Conservation (phyloP, 2,888 invertebrate genomes). For the Pseudeuparius sepicola region DNA sequence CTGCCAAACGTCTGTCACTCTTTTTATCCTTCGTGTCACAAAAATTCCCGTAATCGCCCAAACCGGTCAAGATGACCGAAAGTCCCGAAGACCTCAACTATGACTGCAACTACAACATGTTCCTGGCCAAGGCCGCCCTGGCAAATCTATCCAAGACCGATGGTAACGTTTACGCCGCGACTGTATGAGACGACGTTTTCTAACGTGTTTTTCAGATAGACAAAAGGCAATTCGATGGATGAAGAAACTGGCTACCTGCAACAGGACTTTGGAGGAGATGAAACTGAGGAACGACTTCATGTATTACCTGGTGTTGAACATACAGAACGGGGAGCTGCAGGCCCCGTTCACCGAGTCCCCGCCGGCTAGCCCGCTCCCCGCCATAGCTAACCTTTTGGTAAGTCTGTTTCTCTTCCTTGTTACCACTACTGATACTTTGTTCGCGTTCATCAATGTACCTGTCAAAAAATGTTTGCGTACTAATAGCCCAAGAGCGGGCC, state of each 20-base stretch:
- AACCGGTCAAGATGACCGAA: conserved; percentile 35
- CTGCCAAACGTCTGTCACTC: no score
- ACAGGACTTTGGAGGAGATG: conserved; percentile 42
- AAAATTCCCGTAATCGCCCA: no score
- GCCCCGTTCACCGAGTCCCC: conserved; percentile 43
- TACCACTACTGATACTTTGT: no score
- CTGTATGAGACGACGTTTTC: background rate
- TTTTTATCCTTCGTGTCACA: no score
- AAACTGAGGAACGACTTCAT: conserved; percentile 45
- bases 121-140: conserved; percentile 40
- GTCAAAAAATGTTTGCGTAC: no score
- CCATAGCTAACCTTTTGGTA: conserved; percentile 40
- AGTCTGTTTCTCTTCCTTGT: conserved; percentile 15
- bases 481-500: no score
- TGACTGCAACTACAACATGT: conserved; percentile 45
- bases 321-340: conserved; percentile 40
- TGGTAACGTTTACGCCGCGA: conserved; percentile 19
- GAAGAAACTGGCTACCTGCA: conserved; percentile 40
- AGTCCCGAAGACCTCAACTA: conserved; percentile 41
- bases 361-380: conserved; percentile 39
- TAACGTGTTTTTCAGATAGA: conserved; percentile 35
- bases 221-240: conserved; percentile 42
- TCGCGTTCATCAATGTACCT: no score
- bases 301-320: conserved; percentile 42
- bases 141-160: conserved; percentile 35